phyloP scores from a whole-genome alignment of 2,888 invertebrate genomes.

The Corbicula japonica region DNA sequence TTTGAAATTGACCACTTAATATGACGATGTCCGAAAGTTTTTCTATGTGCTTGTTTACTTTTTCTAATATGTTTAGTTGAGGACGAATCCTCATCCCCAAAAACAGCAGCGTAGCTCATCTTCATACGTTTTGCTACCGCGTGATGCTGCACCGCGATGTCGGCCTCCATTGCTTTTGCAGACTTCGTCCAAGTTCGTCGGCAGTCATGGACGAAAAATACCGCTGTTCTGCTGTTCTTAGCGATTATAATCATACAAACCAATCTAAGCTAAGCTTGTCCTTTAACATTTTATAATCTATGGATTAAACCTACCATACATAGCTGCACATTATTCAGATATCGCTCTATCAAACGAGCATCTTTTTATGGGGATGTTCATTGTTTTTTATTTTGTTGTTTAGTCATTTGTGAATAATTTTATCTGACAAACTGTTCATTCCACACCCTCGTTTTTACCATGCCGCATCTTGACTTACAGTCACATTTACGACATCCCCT shows the following conservation, averaged over 20 bases:
- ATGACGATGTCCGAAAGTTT: neutral
- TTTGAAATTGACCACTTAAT: constrained; percentile 4
- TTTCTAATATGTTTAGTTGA: neutral
- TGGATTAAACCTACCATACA: too few relatives aligned
- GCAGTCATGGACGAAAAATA: constrained; percentile 2
- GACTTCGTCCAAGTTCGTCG: neutral
- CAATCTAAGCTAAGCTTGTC: too few relatives aligned
- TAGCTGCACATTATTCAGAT: too few relatives aligned
- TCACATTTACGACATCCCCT: too few relatives aligned
- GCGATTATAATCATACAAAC: too few relatives aligned
- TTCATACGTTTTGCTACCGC: neutral
- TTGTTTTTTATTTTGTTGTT: too few relatives aligned
- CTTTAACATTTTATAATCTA: too few relatives aligned
- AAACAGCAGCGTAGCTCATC: neutral
- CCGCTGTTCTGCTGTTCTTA: too few relatives aligned
- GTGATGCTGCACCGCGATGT: neutral
- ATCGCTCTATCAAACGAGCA: too few relatives aligned
- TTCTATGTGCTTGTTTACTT: neutral
- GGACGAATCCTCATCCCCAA: neutral
- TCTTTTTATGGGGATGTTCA: too few relatives aligned
- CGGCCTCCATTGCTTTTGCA: constrained; percentile 1
- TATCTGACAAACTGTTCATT: constrained; percentile 7
- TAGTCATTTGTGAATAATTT: too few relatives aligned
- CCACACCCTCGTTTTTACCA: neutral
- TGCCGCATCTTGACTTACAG: constrained; percentile 5